Evolutionary conservation across 2,113 vertebrate genomes (phyloP), one percentile per base, ranked within the genome.

Genomic region (Rynchops niger): DNA sequence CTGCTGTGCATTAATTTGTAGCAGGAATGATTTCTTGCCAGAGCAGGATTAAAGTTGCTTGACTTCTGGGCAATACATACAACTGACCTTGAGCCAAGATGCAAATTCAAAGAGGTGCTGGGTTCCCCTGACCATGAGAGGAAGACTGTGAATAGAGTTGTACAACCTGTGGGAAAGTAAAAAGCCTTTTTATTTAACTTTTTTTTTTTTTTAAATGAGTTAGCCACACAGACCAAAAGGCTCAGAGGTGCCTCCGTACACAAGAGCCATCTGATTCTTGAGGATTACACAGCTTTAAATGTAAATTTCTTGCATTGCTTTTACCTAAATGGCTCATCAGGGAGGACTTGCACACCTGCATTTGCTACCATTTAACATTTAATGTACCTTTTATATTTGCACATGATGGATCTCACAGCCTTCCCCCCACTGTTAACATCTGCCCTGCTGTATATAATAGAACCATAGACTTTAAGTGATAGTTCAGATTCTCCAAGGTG

Each of bases 301-400:
- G 90, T 94, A 93, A 95, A 94, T 86, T 83, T 86, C 70, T 95
- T 90, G 66, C 82, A 89, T 97, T 96, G 56, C 95, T 93, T 95
- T 97, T 97, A 67, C 73, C 59, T 85, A 79, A 90, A 90, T 92
- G 92, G 65, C 70, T 96, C 88, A 96, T 90, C 67, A 71, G 89
- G 90, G 94, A 92, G 38, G 90, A 66, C 88, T 93, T 62, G 76
- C 78, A 90, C 96, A 95, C 92, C 92, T 81, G 87, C 93, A 88
- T 66, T 86, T 96, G 85, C 96, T 82, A 32, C 69, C 59, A 36
- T 63, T 87, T 90, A 96, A 73, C 77, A 53, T 36, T 95, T 81
- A 89, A 89, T 80, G 62, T 82, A 52, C 74, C 84, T 93, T 91
- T 91, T 95, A 62, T 97, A 90, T 96, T 97, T 97, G 77, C 92